Percentiles rank a stretch among this genome's conserved stretches.
Conservation (phyloP, 1,140 invertebrate genomes). For the Phthorimaea operculella region DNA sequence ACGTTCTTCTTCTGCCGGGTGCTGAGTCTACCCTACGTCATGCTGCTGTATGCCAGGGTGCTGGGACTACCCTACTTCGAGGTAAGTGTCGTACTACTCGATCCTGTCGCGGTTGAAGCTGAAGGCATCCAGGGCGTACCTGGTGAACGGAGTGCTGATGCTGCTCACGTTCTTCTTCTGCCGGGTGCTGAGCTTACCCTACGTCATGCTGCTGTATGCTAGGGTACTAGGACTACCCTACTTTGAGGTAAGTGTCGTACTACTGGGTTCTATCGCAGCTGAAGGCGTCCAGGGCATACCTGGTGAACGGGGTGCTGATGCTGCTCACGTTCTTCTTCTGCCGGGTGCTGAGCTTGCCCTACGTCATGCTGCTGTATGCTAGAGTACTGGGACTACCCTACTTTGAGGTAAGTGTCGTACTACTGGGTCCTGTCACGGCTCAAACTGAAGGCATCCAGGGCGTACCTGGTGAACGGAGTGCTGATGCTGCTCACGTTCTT, state of each 20-base stretch:
- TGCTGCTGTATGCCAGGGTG: slow-evolving; percentile 70
- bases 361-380: slow-evolving; percentile 73
- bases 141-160: slow-evolving; percentile 76
- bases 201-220: slow-evolving; percentile 73
- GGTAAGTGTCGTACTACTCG: slow-evolving; percentile 75
- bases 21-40: slow-evolving; percentile 75
- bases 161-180: slow-evolving; percentile 76
- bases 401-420: slow-evolving; percentile 73
- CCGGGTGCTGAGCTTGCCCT: slow-evolving; percentile 75
- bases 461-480: slow-evolving; percentile 75
- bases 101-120: slow-evolving; percentile 75
- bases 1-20: slow-evolving; percentile 77
- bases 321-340: slow-evolving; percentile 75
- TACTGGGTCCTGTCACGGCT: slow-evolving; percentile 76
- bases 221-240: slow-evolving; percentile 64
- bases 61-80: slow-evolving; percentile 66
- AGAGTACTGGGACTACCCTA: slow-evolving; percentile 64
- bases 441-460: slow-evolving; percentile 70
- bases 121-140: slow-evolving; percentile 72
- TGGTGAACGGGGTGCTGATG: slow-evolving; percentile 77
- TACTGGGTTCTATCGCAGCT: too few species aligned
- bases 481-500: slow-evolving; percentile 78
- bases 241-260: slow-evolving; percentile 69
- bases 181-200: slow-evolving; percentile 76
- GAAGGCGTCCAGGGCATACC: slow-evolving; percentile 72